Percentiles rank a stretch among this genome's conserved stretches.
phyloP scores from a whole-genome alignment of 2,797 vertebrate genomes.

The Lindbergichthys nudifrons region DNA sequence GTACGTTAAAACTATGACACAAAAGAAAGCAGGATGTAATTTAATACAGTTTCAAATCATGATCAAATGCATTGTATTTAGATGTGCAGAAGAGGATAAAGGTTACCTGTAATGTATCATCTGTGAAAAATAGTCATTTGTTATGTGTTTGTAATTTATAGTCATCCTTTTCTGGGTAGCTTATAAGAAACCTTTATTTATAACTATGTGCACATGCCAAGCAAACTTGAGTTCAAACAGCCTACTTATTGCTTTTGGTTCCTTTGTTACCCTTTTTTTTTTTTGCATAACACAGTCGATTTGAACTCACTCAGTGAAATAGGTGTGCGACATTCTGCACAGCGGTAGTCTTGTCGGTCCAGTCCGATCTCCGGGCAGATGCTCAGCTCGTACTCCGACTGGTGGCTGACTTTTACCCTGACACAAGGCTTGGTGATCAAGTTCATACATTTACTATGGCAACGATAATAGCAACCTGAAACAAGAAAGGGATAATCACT shows the following conservation, averaged over 20 bases:
- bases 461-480: conserved; percentile 94
- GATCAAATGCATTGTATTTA: not conserved
- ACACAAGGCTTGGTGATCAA: conserved; percentile 94
- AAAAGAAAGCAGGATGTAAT: not conserved
- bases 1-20: conserved; percentile 25
- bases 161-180: not conserved
- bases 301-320: conserved; percentile 92
- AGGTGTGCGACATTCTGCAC: conserved; percentile 92
- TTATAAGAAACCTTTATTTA: not conserved
- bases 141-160: not conserved
- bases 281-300: not conserved
- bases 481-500: conserved; percentile 18
- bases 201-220: not conserved
- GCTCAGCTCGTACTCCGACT: conserved; percentile 94
- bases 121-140: not conserved
- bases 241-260: not conserved
- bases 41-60: not conserved
- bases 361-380: conserved; percentile 96
- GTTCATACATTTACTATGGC: conserved; percentile 97
- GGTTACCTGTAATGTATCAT: not conserved
- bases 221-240: not conserved
- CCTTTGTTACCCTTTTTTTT: not conserved
- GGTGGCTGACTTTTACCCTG: conserved; percentile 96
- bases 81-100: not conserved
- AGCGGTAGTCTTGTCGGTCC: conserved; percentile 97